Evolutionary conservation across 2,888 invertebrate genomes (phyloP), one percentile per base, ranked within the genome.

Genomic region (Cylindroiulus punctatus): DNA sequence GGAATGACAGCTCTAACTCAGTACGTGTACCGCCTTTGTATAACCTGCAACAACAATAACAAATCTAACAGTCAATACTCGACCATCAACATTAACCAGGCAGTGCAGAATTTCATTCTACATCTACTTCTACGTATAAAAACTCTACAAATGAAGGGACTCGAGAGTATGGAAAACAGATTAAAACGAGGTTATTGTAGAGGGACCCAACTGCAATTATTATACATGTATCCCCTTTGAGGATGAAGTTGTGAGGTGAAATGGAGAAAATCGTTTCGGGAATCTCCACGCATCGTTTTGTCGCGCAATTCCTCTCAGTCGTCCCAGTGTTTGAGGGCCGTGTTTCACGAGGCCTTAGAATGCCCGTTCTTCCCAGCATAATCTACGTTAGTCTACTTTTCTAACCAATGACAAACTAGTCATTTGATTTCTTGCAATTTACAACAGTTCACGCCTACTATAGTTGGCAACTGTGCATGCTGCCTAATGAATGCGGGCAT

Each of bases 11-110:
- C 26, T 65, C 22, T 1, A 26, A 26, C 22, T 65, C 65, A 26
- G 30, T 76, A n/a, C n/a, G n/a, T n/a, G n/a, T n/a, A 76, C 76
- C 76, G 14, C 4, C 76, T 76, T 76, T 76, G 76, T 30, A 76
- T 14, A 1, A 30, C 17, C 76, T 14, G 65, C 76, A 76, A 76
- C 76, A 76, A 76, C 76, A 76, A 76, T 76, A 76, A 76, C 76
- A 76, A 76, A 30, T 76, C 76, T 76, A 76, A 76, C 76, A 76
- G 76, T 17, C 76, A 76, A 76, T 76, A 76, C 76, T 76, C 76
- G 26, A 30, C 76, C 30, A 76, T 76, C 30, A 76, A 76, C 76
- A 76, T 30, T 30, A 76, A 30, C 76, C 30, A 26, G 76, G 76
- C 26, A 76, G 76, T 30, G 76, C 26, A 76, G 14, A 30, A 76